Evolutionary conservation across 2,113 vertebrate genomes (phyloP).

Genomic region (Circaetus gallicus): DNA sequence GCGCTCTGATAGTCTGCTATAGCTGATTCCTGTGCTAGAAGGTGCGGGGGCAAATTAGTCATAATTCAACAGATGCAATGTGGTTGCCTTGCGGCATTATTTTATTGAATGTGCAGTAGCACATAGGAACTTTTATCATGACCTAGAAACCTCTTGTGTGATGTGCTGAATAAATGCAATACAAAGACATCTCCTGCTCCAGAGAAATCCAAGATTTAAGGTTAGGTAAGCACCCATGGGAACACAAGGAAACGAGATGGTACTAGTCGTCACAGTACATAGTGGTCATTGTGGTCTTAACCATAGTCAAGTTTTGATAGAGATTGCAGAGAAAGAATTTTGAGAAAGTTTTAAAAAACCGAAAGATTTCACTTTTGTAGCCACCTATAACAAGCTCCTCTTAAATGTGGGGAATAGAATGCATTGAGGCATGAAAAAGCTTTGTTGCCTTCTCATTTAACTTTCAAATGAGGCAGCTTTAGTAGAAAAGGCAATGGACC

Average conservation of each 20-base stretch:
- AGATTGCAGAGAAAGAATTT: not conserved
- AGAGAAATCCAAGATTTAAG: not conserved
- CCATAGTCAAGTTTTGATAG: not conserved
- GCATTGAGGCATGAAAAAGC: not conserved
- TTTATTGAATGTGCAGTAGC: not conserved
- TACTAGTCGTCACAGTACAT: not conserved
- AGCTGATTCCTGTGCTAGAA: not conserved
- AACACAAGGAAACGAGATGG: not conserved
- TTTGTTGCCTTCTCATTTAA: conserved; percentile 2
- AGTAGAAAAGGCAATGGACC: not conserved
- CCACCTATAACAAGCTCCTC: not conserved
- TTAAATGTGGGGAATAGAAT: not conserved
- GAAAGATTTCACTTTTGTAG: not conserved
- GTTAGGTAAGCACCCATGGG: not conserved
- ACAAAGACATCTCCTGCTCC: not conserved
- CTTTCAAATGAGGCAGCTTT: conserved; percentile 1
- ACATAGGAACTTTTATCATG: not conserved
- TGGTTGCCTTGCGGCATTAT: not conserved
- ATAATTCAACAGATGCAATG: not conserved
- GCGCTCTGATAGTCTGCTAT: not conserved
- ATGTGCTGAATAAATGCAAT: not conserved
- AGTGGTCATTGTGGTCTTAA: not conserved
- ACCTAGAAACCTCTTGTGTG: not conserved
- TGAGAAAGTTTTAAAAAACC: not conserved
- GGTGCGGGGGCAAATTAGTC: not conserved